Base-by-base conservation (phyloP, 1,140 invertebrate species). In the Diorhabda elongata region DNA sequence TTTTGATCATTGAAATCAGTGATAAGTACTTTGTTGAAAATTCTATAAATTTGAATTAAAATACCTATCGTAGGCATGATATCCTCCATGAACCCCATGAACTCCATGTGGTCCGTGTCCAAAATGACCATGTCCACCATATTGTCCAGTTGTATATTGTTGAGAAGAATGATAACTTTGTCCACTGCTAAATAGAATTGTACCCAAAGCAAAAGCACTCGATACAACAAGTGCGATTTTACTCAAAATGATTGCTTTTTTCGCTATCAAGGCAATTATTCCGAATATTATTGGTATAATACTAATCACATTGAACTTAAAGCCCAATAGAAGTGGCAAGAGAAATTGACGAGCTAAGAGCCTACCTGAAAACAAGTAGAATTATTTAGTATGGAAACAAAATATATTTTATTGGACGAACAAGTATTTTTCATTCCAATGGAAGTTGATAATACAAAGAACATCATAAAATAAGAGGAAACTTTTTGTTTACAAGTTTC, bases 231-330 rank as follows among this genome's bases (percentile, higher is more conserved):
- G 75, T 0, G 90, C 90, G 65, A 92, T 67, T 80, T 92, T 92
- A 11, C 88, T 88, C 5, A 92, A 69, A 2, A 92, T 76, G 43
- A 91, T 83, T 0, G 89, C 90, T 75, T 92, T 92, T 75, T 91
- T 92, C 5, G 89, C 88, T 3, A 91, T 78, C 43, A 92, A 64
- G 59, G 91, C 83, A 45, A 92, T 78, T 8, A 88, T 75, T 2
- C 89, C 90, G 69, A 92, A 88, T 0, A 92, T 73, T 66, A 92
- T 78, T 0, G 91, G 90, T 9, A 92, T 79, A 58, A 92, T 76
- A 1, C 90, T 90, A 0, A 89, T 85, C 57, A 92, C 76, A 71
- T 91, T 91, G 76, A 92, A 91, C 81, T 92, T 92, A 58, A 92
- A 85, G 6, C 90, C 91, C 42, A 92, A 80, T 1, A 92, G 83